Base-by-base conservation (phyloP, 2,888 invertebrate genomes). In the Zaprionus lineosus region DNA sequence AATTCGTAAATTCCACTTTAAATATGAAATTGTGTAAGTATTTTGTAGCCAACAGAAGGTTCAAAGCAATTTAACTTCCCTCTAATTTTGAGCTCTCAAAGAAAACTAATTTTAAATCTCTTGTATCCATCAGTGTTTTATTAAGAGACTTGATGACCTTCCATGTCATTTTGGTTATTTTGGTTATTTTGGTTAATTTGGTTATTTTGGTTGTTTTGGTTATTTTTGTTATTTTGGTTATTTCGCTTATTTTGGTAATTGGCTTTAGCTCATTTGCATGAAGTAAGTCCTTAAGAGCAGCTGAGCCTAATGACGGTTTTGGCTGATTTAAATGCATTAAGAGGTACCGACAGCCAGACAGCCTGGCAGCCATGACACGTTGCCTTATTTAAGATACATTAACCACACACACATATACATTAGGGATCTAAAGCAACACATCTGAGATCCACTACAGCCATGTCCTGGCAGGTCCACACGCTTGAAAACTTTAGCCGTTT, bases 361-460 rank as follows among this genome's bases (percentile, higher is more conserved):
- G n/a, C n/a, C 66, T 61, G 48, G 59, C 31, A 66, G 50, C 26
- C 60, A 70, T 52, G 61, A 79, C 86, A 85, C 86, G 78, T 83
- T 71, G 83, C 65, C 68, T 31, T 63, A 79, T 79, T 83, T 65
- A 71, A 71, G 60, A 62, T 33, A 59, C 85, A 78, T 85, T 83
- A 78, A 67, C 83, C 67, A 46, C 52, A 62, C 29, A 41, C 43
- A 50, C 24, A 21, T 16, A 39, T 15, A 53, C 56, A 59, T 65
- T 50, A 46, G 51, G 63, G 34, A 34, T 16, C 29, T 29, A 33
- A 36, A 36, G 51, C 50, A 26, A 24, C 34, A 9, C 44, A 60
- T 33, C 26, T 59, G 44, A 57, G 62, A 44, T 33, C 1, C 14
- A 11, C 21, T 44, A 6, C 15, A 44, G 66, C 58, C 48, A 51